Evolutionary conservation across 2,113 vertebrate genomes (phyloP), one percentile per base, ranked within the genome.

Genomic region (Limnothrissa miodon): DNA sequence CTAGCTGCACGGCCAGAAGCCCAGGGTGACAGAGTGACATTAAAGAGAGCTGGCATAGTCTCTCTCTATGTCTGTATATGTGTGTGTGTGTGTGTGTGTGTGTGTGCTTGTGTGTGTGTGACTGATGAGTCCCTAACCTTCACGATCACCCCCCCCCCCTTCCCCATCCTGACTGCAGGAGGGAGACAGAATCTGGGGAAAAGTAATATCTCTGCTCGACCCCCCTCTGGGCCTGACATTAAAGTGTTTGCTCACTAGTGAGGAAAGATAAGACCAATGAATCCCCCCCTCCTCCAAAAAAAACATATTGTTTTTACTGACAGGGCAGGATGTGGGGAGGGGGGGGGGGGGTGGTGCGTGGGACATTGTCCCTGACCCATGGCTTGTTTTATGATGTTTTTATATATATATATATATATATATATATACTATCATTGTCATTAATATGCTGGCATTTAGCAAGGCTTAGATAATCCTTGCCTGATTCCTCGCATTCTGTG

Each of bases 381-480:
- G n/a, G 23, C 5, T 53, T 8, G 5, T 29, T 25, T 29, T 11
- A 29, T 62, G 59, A 29, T 29, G 9, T 62, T 62, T 29, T 7
- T 25, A n/a, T n/a, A n/a, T n/a, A n/a, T n/a, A n/a, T n/a, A n/a
- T n/a, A n/a, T n/a, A n/a, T n/a, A n/a, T n/a, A n/a, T n/a, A n/a
- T n/a, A n/a, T n/a, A n/a, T n/a, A n/a, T n/a, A n/a, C n/a, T 62
- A 29, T 62, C 70, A 2, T 17, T 17, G 1, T 84, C 83, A 79
- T 86, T 86, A 86, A 78, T 81, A 82, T 84, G 83, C 74, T 84
- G 83, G 83, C 83, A 86, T 84, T 86, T 84, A 45, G 36, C 48
- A 80, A 45, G 21, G 19, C 36, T 59, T 80, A 79, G 80, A 86
- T 84, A 84, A 82, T 84, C 85, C 39, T 53, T 80, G 10, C 39